Percentiles rank a stretch among this genome's conserved stretches.
phyloP scores from a whole-genome alignment of 2,888 invertebrate species.

The Chesias legatella region DNA sequence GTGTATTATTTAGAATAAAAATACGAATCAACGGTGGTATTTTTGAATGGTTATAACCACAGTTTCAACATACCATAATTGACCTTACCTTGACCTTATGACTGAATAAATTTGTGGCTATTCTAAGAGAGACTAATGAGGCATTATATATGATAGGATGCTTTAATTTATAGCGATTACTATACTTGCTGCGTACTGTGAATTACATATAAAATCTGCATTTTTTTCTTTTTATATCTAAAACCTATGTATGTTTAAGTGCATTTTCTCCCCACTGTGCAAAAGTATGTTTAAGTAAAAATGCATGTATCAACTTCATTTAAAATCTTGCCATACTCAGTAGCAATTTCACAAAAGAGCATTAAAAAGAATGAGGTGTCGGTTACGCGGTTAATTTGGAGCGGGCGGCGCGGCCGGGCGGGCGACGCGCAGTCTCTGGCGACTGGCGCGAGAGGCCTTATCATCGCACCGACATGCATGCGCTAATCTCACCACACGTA shows the following conservation, averaged over 20 bases:
- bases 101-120: conserved; percentile 24
- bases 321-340: conserved; percentile 32
- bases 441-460: conserved; percentile 32
- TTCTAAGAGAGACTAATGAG: conserved; percentile 12
- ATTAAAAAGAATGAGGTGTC: conserved; percentile 13
- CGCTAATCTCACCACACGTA: conserved; percentile 33
- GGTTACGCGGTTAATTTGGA: conserved; percentile 10
- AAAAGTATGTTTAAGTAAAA: conserved; percentile 11
- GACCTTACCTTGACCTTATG: conserved; percentile 24
- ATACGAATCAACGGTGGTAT: conserved; percentile 21
- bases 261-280: no score
- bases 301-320: conserved; percentile 13
- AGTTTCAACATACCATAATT: conserved; percentile 13
- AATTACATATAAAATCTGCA: no score
- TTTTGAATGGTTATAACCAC: no score
- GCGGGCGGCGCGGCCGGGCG: conserved; percentile 4
- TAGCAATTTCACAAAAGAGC: conserved; percentile 39
- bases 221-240: no score
- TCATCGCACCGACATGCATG: conserved; percentile 29
- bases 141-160: conserved; percentile 1
- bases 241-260: neutral
- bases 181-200: no score
- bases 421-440: conserved; percentile 47
- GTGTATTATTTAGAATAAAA: conserved; percentile 10
- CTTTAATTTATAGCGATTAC: conserved; percentile 1